phyloP scores from a whole-genome alignment of 2,888 invertebrate species.

The Serrognathus titanus region DNA sequence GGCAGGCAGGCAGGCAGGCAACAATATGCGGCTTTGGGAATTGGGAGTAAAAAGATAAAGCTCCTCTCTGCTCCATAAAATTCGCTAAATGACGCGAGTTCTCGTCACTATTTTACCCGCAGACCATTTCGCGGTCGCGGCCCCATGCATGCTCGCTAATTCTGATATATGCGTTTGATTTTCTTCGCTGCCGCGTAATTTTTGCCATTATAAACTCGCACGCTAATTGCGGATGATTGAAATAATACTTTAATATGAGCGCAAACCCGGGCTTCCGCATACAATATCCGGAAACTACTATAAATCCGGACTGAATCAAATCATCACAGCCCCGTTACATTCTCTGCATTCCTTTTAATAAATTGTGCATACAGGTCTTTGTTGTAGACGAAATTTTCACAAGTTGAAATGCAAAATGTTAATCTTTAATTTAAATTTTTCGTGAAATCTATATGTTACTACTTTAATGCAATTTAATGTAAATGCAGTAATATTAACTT shows the following conservation, averaged over 20 bases:
- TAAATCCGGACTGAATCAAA: too few species aligned
- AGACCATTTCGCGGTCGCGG: conserved; percentile 43
- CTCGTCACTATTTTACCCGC: conserved; percentile 47
- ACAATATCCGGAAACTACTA: too few species aligned
- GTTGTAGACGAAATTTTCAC: too few species aligned
- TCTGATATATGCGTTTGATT: conserved; percentile 48
- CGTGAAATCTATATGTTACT: too few species aligned
- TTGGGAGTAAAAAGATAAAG: conserved; percentile 42
- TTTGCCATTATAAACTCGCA: conserved; percentile 32
- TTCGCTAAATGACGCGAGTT: conserved; percentile 44
- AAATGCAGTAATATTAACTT: too few species aligned
- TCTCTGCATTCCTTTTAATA: too few species aligned
- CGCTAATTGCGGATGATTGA: conserved; percentile 24
- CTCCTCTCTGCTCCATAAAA: conserved; percentile 41
- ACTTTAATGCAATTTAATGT: too few species aligned
- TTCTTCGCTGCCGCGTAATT: conserved; percentile 34
- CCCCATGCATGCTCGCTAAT: conserved; percentile 42
- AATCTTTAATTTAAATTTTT: too few species aligned
- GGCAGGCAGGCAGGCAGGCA: neutral
- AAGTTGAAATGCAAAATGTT: too few species aligned
- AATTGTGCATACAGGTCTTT: too few species aligned
- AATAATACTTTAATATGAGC: conserved; percentile 16
- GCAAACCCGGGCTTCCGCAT: too few species aligned
- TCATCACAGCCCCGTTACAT: too few species aligned
- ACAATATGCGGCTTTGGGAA: conserved; percentile 34